Base-by-base conservation (phyloP, 2,888 invertebrate genomes). In the Rhamnusium bicolor region DNA sequence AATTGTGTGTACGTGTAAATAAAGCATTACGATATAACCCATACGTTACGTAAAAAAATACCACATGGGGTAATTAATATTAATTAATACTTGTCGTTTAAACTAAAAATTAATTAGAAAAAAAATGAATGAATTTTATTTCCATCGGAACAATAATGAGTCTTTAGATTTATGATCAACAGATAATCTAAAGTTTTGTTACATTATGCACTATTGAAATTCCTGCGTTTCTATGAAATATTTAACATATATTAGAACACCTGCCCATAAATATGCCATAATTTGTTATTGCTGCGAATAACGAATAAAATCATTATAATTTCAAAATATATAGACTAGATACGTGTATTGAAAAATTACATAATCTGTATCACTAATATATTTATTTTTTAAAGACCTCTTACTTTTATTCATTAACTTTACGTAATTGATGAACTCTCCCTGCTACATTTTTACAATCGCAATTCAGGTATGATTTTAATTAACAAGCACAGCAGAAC, bases 181-280 rank as follows among this genome's bases (percentile, higher is more conserved):
- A 29, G 27, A 65, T 65, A 49, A 54, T 19, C 10, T 19, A 54
- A 54, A 54, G 71, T 65, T 71, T 71, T 71, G 65, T 49, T 32
- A 60, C 47, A 63, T 70, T 63, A 71, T 66, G 69, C 71, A 69
- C 67, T 62, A 76, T 72, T 76, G 68, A 76, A 72, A 76, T 76
- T 72, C 76, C 70, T 71, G 14, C 18, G 71, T 60, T 72, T 65
- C 56, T 49, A 46, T 65, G 61, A 71, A 75, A 72, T 68, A 70
- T 69, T 77, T 73, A 74, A 60, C 76, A 74, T 77, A 77, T 68
- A 74, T 74, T 77, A 74, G 72, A 77, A 77, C 74, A 77, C 74
- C 76, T 77, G 76, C 72, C 72, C 61, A 72, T 74, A 72, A 75
- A 70, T 72, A 74, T 46, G 68, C 67, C 53, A 73, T 73, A 69